Evolutionary conservation across 2,888 invertebrate genomes (phyloP), one percentile per base, ranked within the genome.

Genomic region (Lottia gigantea): DNA sequence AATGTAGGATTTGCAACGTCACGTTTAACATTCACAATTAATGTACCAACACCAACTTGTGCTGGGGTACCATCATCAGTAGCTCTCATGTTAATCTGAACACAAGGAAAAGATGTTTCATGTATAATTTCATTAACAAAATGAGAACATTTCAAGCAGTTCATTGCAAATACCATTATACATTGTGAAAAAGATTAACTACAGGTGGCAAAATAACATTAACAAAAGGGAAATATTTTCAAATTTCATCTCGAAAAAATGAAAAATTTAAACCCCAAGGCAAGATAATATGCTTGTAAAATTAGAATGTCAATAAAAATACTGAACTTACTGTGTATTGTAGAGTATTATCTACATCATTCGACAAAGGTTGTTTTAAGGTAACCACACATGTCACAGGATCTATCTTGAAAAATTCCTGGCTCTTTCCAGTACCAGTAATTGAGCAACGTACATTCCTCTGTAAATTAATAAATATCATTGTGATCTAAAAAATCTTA

Each of bases 21-120:
- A 40, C 86, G 73, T 0, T 76, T 74, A n/a, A 87, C 86, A 62
- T 67, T 76, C 12, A 86, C 80, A 19, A 65, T 74, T 6, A 85
- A 78, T 12, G 70, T 46, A 7, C 76, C 79, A 14, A 61, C 75
- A 2, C 73, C 69, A n/a, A 72, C 67, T 63, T 75, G 75, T 6
- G 79, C 72, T 14, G 83, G 83, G 12, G 72, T 68, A 25, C 78
- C 82, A 74, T 83, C 78, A 68, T 85, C 85, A 63, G 73, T 76
- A 6, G 82, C 81, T 69, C 72, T 62, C 6, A 85, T 70, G 14
- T 69, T 73, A 16, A 85, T 78, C 85, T 85, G 66, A 1, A 74
- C 71, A 65, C 16, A 15, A 14, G 72, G 19, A 62, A 14, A 62
- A 68, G 23, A 55, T 23, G 8, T 23, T n/a, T 45, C 11, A 55